phyloP scores from a whole-genome alignment of 2,113 vertebrate species.

The Tretioscincus oriximinensis region DNA sequence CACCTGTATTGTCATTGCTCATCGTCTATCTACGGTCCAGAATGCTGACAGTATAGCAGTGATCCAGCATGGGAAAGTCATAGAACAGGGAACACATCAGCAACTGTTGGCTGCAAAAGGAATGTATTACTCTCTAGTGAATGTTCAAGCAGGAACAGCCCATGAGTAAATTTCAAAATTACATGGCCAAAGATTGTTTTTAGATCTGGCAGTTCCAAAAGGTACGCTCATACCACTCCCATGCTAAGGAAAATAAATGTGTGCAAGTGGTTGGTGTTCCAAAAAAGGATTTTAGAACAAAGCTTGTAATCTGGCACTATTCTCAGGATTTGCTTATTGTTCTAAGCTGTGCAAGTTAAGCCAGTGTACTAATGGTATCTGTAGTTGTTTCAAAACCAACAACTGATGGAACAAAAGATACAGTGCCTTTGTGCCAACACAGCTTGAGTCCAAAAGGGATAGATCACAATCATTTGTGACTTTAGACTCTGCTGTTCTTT shows the following conservation, averaged over 20 bases:
- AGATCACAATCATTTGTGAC: neutral
- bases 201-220: neutral
- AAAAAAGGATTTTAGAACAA: neutral
- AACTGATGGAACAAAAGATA: neutral
- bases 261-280: no score
- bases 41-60: conserved; percentile 88
- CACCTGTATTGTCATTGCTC: conserved; percentile 91
- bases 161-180: conserved; percentile 6
- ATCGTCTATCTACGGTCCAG: conserved; percentile 92
- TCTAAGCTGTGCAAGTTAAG: neutral
- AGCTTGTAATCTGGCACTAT: neutral
- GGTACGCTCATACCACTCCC: neutral
- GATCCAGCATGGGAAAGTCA: conserved; percentile 79
- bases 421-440: neutral
- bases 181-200: neutral
- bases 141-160: conserved; percentile 73
- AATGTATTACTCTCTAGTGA: conserved; percentile 84
- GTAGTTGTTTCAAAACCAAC: neutral
- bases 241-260: neutral
- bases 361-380: neutral
- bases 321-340: neutral
- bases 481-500: no score
- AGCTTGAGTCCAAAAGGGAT: neutral
- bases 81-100: conserved; percentile 88
- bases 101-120: conserved; percentile 86